Percentiles rank a stretch among this genome's conserved stretches.
These are phyloP conservation scores for Noturus placidus DNA, from an alignment of 2,113 vertebrate genomes.

Conservation along the genomic window DNA sequence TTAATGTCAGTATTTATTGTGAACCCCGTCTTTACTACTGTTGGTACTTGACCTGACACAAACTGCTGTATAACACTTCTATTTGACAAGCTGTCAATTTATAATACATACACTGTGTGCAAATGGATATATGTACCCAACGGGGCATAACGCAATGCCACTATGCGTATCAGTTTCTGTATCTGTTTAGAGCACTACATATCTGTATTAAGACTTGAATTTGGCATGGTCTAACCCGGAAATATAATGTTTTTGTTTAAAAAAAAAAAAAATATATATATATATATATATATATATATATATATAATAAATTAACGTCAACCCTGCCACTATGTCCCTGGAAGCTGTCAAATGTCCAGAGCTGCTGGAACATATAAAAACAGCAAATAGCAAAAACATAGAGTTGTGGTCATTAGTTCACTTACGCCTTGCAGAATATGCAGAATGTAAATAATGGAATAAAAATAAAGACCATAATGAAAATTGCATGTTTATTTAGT, in stretches of 20 bases:
- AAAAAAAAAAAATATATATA: too few relatives aligned
- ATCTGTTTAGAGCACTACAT: neutral
- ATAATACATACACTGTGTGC: neutral
- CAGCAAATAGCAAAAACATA: neutral
- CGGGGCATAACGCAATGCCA: neutral
- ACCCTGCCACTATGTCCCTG: neutral
- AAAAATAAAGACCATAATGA: too few relatives aligned
- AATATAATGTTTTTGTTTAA: neutral
- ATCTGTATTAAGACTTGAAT: neutral
- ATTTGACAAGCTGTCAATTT: neutral
- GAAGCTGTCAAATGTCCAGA: neutral
- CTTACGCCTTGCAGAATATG: too few relatives aligned
- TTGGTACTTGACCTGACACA: neutral
- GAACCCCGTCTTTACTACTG: neutral
- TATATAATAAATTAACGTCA: neutral
- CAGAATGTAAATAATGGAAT: too few relatives aligned
- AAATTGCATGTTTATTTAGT: too few relatives aligned
- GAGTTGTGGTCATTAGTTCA: too few relatives aligned
- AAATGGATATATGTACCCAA: neutral
- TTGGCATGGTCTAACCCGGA: neutral
- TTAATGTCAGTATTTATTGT: neutral
- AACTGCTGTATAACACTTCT: neutral
- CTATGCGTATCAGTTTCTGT: neutral
- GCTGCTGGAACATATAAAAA: neutral
- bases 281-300: too few relatives aligned